phyloP scores from a whole-genome alignment of 2,888 invertebrate genomes.

The Tinea trinotella region DNA sequence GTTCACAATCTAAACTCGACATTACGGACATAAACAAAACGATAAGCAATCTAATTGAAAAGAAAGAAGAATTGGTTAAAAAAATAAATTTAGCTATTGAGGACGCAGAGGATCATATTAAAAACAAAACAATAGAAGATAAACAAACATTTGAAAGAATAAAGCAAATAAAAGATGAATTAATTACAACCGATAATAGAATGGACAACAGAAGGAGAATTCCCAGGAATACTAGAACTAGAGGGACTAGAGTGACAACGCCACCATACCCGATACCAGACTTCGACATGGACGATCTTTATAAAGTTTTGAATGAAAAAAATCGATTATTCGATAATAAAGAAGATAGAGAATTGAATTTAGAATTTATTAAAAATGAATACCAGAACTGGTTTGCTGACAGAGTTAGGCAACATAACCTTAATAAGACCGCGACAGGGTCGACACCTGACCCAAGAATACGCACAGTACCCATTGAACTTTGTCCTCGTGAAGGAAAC shows the following conservation, averaged over 20 bases:
- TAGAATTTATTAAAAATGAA: not conserved
- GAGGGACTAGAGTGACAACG: not conserved
- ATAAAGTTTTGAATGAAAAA: conserved; percentile 1
- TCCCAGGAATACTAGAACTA: too few relatives aligned
- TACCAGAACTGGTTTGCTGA: conserved; percentile 2
- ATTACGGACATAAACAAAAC: not conserved
- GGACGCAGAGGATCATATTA: not conserved
- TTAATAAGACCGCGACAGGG: not conserved
- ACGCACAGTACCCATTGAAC: not conserved
- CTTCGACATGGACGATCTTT: not conserved
- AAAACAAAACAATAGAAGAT: not conserved
- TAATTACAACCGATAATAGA: too few relatives aligned
- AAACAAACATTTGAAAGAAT: not conserved
- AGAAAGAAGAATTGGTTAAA: not conserved
- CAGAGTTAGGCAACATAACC: conserved; percentile 18
- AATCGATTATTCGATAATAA: not conserved
- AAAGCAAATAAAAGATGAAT: not conserved
- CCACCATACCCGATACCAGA: not conserved
- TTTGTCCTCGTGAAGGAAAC: not conserved
- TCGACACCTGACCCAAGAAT: not conserved
- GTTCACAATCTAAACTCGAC: not conserved
- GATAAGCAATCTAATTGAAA: not conserved
- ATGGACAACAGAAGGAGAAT: not conserved
- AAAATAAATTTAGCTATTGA: not conserved
- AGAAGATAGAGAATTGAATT: not conserved